Percentiles rank a stretch among this genome's conserved stretches.
phyloP scores from a whole-genome alignment of 2,113 vertebrate genomes.

The Colius striatus region DNA sequence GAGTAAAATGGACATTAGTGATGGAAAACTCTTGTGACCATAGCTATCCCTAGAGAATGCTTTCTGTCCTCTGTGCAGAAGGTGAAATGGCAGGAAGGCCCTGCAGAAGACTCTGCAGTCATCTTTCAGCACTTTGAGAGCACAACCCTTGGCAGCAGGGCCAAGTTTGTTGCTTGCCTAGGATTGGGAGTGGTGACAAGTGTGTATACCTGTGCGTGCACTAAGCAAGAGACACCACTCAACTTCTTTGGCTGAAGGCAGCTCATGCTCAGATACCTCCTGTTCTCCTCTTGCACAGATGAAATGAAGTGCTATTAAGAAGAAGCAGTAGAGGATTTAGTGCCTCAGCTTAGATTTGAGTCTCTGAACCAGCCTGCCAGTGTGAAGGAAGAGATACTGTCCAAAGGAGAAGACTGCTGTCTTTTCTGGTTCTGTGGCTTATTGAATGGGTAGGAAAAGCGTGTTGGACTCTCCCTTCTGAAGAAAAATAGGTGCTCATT shows the following conservation, averaged over 20 bases:
- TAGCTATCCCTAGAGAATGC: background rate
- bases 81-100: background rate
- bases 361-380: background rate
- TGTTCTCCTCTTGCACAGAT: background rate
- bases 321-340: background rate
- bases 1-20: background rate
- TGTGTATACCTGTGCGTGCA: rapidly evolving
- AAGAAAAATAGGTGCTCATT: background rate
- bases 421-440: background rate
- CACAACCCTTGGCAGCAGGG: background rate
- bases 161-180: background rate
- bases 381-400: background rate
- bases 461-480: background rate
- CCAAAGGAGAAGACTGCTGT: background rate
- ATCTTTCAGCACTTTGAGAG: background rate
- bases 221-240: background rate
- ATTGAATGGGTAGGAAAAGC: background rate
- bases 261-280: background rate
- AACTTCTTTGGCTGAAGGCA: background rate
- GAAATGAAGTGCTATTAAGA: background rate
- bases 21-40: background rate
- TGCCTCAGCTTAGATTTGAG: background rate
- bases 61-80: background rate
- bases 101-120: background rate
- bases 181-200: background rate